phyloP scores from a whole-genome alignment of 1,140 invertebrate genomes.

The Drosophila serrata region DNA sequence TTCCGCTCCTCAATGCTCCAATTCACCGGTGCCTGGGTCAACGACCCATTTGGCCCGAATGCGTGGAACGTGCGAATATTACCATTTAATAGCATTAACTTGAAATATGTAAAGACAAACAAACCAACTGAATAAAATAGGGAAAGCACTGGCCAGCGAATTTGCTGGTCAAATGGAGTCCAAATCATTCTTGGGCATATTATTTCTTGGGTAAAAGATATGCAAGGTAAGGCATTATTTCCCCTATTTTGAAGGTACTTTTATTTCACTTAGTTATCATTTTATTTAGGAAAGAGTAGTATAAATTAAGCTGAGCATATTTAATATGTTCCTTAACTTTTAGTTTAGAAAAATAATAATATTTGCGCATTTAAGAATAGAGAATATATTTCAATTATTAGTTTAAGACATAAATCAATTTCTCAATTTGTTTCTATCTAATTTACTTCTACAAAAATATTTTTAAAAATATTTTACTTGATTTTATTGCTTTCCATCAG shows the following conservation, averaged over 20 bases:
- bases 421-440: too few relatives aligned
- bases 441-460: too few relatives aligned
- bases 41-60: constrained; percentile 9
- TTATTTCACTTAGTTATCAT: too few relatives aligned
- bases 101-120: constrained; percentile 63
- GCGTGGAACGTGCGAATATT: constrained; percentile 63
- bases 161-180: constrained; percentile 2
- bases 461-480: too few relatives aligned
- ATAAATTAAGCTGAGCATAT: too few relatives aligned
- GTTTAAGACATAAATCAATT: too few relatives aligned
- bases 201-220: not conserved
- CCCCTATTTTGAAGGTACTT: not conserved
- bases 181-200: not conserved
- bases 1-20: constrained; percentile 8
- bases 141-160: constrained; percentile 1
- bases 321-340: too few relatives aligned
- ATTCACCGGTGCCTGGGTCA: constrained; percentile 18
- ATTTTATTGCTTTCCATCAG: too few relatives aligned
- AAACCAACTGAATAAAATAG: constrained; percentile 43
- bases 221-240: not conserved
- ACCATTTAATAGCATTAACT: constrained; percentile 71
- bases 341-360: too few relatives aligned
- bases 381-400: too few relatives aligned
- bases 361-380: too few relatives aligned
- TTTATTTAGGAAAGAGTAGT: too few relatives aligned